Evolutionary conservation across 2,888 invertebrate genomes (phyloP), one percentile per base, ranked within the genome.

Genomic region (Ethmia dodecea): DNA sequence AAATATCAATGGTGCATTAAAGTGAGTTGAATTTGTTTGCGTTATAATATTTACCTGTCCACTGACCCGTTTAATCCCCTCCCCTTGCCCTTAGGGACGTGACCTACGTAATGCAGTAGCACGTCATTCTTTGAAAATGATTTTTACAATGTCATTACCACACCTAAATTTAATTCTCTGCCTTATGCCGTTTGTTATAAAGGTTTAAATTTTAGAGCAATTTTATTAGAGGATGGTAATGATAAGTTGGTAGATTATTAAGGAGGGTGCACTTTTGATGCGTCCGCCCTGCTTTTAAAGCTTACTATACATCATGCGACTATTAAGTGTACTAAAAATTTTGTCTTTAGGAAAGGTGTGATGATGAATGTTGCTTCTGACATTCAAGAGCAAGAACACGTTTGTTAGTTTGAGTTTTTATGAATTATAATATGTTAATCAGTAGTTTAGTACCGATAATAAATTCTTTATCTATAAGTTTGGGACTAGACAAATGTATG

Each of bases 21-120:
- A 77, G 66, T 70, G 73, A 70, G 67, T 69, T 67, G 63, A 83
- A 79, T 81, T 79, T 81, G 80, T 83, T 80, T 80, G 68, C 69
- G 60, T 74, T 67, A 71, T 74, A 73, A 75, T 81, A 78, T 83
- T 81, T 83, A 83, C 81, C 75, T 81, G 84, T 66, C 73, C 72
- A 75, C 49, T 81, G 80, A 75, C 71, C 80, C 83, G 77, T 67
- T 79, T 79, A 72, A 83, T 57, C 65, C 14, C 29, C 30, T 18
- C 26, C 35, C 28, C 33, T 32, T 13, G 27, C 38, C 49, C 49
- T 48, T 18, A 36, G 58, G 53, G 67, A 67, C 67, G 64, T 70
- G 74, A 73, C 75, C 76, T 70, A 59, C 44, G 47, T 58, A 58
- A 66, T 68, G 67, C 68, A 68, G 59, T 55, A 57, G 64, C 67